phyloP scores from a whole-genome alignment of 2,113 vertebrate species.

The Brachypodius melanocephalos region DNA sequence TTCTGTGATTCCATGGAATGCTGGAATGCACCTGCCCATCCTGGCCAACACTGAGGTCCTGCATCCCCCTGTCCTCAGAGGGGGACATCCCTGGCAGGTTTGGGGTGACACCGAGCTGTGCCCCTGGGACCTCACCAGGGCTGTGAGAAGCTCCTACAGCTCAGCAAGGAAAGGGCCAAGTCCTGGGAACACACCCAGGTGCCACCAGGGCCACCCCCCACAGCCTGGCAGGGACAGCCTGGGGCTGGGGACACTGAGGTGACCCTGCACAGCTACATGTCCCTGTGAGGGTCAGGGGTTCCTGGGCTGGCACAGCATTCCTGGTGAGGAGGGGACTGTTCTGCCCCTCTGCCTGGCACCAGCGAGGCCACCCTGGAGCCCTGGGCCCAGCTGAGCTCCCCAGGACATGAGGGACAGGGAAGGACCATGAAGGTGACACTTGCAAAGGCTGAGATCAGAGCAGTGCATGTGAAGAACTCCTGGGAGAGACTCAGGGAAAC shows the following conservation, averaged over 20 bases:
- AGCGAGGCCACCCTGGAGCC: too few species aligned
- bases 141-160: not conserved
- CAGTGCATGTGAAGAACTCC: accelerated
- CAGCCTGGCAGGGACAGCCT: too few species aligned
- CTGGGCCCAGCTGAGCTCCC: not conserved
- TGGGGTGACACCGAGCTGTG: not conserved
- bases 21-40: not conserved
- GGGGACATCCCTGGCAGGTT: not conserved
- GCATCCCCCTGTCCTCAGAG: not conserved
- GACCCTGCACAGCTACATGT: not conserved
- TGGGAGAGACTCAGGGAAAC: not conserved
- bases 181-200: not conserved
- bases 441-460: not conserved
- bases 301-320: not conserved
- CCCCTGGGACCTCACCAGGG: not conserved
- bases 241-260: not conserved
- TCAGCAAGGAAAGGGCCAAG: not conserved
- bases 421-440: accelerated
- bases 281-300: accelerated
- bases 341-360: not conserved
- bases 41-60: accelerated
- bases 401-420: not conserved
- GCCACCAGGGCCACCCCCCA: not conserved
- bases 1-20: not conserved
- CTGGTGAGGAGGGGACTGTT: not conserved